Evolutionary conservation across 2,113 vertebrate species (phyloP), one percentile per base, ranked within the genome.

Genomic region (Chrysemys picta): DNA sequence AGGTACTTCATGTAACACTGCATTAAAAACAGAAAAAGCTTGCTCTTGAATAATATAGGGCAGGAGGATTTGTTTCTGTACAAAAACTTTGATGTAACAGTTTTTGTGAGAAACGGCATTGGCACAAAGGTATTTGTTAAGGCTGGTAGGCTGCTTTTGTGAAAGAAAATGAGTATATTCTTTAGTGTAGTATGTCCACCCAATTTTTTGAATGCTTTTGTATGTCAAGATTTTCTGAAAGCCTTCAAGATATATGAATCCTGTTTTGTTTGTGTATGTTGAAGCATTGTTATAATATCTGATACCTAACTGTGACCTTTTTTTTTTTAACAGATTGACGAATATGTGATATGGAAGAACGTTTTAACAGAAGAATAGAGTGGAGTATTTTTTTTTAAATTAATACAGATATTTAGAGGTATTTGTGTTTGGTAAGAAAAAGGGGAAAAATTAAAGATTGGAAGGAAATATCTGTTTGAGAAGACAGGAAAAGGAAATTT

Each of bases 401-500:
- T 97, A 97, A 88, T 90, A 85, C 80, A 88, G 78, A 95, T 97
- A 27, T 82, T 95, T 93, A 27, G 89, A 98, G 89, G 91, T 93
- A 93, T 97, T 94, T 95, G 97, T 89, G 90, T 96, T 90, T 95
- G 97, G 87, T 95, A 90, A 90, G 80, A 94, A 96, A 86, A 95
- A 80, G 56, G 62, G 96, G 81, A 95, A 95, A 98, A 98, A 98
- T 75, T 96, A 97, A 97, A 90, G 92, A 88, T 96, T 97, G 93
- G 95, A 97, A 98, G 98, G 98, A 98, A 98, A 98, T 98, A 98
- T 98, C 98, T 98, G 89, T 98, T 98, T 97, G 95, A 97, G 96
- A 95, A 98, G 96, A 98, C 95, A 95, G 96, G 97, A 96, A 97
- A 96, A 98, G 97, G 97, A 98, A 99, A 98, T 99, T 98, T 99